phyloP scores from a whole-genome alignment of 2,113 vertebrate species.

The Myocastor coypus region DNA sequence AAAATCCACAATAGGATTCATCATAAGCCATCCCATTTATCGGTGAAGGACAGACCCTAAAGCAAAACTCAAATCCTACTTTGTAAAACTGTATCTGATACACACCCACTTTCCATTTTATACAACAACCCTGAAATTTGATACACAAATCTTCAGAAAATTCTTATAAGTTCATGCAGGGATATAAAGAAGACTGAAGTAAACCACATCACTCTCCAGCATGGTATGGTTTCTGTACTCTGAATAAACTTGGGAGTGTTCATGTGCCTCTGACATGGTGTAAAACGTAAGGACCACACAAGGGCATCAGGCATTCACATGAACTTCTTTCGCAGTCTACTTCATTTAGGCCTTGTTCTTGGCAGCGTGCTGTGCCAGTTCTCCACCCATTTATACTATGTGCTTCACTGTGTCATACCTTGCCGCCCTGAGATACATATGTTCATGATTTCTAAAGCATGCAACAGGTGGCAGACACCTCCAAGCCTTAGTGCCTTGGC shows the following conservation, averaged over 20 bases:
- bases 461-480: not conserved
- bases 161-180: not conserved
- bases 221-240: not conserved
- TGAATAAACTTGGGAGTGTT: not conserved
- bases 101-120: not conserved
- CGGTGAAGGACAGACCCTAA: constrained; percentile 6
- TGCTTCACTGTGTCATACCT: not conserved
- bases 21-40: not conserved
- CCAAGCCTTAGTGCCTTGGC: not conserved
- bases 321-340: not conserved
- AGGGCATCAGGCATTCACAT: not conserved
- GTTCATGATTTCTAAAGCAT: not conserved
- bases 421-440: not conserved
- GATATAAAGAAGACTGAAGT: not conserved
- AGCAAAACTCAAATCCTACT: constrained; percentile 26
- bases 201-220: not conserved
- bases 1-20: constrained; percentile 15
- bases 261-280: not conserved
- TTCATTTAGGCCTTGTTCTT: not conserved
- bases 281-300: not conserved
- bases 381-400: not conserved
- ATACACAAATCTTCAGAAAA: not conserved
- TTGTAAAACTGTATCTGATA: not conserved
- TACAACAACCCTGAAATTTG: not conserved
- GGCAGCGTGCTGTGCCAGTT: not conserved